These are phyloP conservation scores for Sanderia malayensis DNA, from an alignment of 30 jellyfish, hydroid and myxozoan genomes.

Conservation along the genomic window DNA sequence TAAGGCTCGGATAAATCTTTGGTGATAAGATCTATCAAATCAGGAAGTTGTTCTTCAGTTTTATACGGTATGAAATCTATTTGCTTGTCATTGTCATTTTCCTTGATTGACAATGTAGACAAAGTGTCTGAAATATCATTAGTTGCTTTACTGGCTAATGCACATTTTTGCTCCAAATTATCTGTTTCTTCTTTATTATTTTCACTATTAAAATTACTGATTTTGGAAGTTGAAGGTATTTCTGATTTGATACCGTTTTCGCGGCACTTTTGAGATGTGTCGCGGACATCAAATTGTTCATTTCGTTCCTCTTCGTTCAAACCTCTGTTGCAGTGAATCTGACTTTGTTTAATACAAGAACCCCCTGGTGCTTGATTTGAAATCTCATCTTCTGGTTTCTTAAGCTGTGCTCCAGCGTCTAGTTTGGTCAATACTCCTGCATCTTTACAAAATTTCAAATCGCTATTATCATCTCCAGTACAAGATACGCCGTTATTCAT, in stretches of 20 bases:
- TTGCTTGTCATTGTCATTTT: conserved; percentile 34
- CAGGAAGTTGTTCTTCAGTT: conserved; percentile 80
- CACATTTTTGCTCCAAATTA: not conserved
- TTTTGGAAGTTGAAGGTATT: conserved; percentile 9
- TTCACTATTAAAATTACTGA: too few species aligned
- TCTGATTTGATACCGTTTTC: not conserved
- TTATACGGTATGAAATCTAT: conserved; percentile 53
- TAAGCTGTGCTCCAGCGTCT: too few species aligned
- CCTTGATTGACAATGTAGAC: conserved; percentile 43
- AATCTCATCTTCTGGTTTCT: too few species aligned
- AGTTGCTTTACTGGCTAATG: not conserved
- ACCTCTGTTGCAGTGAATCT: not conserved
- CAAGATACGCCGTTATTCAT: not conserved
- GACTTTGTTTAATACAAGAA: not conserved
- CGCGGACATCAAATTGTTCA: not conserved
- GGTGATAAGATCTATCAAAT: conserved; percentile 79
- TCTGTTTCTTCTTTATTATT: not conserved
- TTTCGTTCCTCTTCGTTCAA: not conserved
- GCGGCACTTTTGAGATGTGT: not conserved
- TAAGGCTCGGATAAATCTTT: conserved; percentile 90
- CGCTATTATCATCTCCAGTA: not conserved
- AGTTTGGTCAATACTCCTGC: not conserved
- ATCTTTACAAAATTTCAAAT: not conserved
- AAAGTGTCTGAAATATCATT: conserved; percentile 20
- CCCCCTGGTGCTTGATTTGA: too few species aligned